A percentile compares a stretch with the other conserved stretches of the same genome.
Evolutionary conservation across 2,113 vertebrate genomes (phyloP).

Genomic region (Setophaga petechia): DNA sequence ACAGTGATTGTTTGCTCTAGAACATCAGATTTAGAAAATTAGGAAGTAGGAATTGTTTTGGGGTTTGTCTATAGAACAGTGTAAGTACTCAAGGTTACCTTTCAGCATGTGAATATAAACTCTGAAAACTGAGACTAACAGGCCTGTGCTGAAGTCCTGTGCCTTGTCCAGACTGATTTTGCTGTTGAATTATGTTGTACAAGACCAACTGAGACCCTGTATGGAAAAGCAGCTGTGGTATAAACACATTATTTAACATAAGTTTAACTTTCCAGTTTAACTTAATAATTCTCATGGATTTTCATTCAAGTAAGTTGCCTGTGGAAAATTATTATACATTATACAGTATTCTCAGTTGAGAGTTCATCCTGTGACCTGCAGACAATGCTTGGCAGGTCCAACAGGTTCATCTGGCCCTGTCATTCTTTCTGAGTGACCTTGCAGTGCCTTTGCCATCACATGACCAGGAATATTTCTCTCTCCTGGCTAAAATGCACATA

Average conservation of each 20-base stretch:
- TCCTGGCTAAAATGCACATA: neutral
- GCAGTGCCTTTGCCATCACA: neutral
- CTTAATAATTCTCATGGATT: neutral
- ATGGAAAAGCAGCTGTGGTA: neutral
- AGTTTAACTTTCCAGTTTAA: neutral
- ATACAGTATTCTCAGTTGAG: neutral
- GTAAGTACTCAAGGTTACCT: neutral
- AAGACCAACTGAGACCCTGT: neutral
- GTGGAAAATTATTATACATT: neutral
- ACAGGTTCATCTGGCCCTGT: neutral
- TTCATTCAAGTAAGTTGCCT: neutral
- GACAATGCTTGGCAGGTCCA: neutral
- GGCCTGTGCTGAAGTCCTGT: neutral
- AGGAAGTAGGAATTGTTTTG: neutral
- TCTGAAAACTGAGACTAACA: neutral
- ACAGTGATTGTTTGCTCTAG: neutral
- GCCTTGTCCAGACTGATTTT: neutral
- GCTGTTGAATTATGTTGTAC: neutral
- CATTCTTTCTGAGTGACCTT: neutral
- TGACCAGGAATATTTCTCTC: neutral
- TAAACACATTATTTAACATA: neutral
- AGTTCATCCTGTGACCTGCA: neutral
- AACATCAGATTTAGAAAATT: neutral
- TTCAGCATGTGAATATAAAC: neutral
- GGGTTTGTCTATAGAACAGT: neutral